Percentiles rank a stretch among this genome's conserved stretches.
These are phyloP conservation scores for Hirtodrosophila duncani DNA, from an alignment of 2,888 invertebrate genomes.

Conservation along the genomic window DNA sequence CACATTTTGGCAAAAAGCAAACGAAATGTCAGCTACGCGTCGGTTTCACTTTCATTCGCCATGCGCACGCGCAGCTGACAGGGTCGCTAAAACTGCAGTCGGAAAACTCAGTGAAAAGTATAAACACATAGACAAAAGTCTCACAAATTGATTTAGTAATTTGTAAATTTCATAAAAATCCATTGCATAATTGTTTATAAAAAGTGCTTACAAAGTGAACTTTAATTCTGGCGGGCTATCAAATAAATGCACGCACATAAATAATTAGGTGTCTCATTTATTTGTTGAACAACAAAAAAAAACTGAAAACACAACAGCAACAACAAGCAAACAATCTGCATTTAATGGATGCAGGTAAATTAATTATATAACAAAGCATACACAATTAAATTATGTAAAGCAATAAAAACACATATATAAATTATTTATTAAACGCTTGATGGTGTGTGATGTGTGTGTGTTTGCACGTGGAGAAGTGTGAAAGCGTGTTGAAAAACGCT, in stretches of 20 bases:
- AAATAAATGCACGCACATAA: too few relatives aligned
- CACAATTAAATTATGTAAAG: conserved; percentile 1
- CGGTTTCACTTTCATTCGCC: conserved; percentile 77
- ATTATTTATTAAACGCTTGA: not conserved
- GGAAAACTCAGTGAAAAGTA: conserved; percentile 12
- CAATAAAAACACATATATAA: conserved; percentile 1
- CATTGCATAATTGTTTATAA: conserved; percentile 28
- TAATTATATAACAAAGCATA: conserved; percentile 25
- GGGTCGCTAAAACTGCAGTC: conserved; percentile 43
- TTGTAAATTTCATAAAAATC: too few relatives aligned
- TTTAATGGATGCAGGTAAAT: conserved; percentile 69
- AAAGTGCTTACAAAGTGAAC: conserved; percentile 45
- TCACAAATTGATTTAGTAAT: too few relatives aligned
- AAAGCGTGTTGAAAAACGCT: too few relatives aligned
- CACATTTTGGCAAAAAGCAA: conserved; percentile 60
- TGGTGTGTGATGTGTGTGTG: conserved; percentile 8
- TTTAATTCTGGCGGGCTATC: conserved; percentile 39
- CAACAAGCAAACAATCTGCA: conserved; percentile 21
- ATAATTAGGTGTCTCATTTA: conserved; percentile 47
- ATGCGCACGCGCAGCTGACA: conserved; percentile 62
- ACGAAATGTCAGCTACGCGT: conserved; percentile 64
- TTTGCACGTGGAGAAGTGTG: too few relatives aligned
- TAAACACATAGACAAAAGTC: not conserved
- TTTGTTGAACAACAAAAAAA: conserved; percentile 6
- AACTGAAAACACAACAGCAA: too few relatives aligned